phyloP scores from a whole-genome alignment of 2,113 vertebrate species.

The Syrmaticus mikado region DNA sequence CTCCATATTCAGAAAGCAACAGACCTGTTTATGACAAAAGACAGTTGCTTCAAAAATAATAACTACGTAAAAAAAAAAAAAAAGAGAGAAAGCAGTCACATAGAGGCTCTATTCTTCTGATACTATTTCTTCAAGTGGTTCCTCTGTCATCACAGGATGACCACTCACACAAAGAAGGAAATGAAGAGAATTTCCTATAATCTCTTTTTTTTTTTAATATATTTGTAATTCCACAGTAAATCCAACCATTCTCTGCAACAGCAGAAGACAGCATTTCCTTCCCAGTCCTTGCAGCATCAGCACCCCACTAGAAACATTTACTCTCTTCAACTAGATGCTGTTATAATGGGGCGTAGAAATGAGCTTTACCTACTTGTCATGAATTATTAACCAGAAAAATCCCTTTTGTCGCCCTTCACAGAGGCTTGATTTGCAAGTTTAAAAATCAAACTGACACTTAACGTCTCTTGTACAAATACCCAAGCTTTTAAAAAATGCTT shows the following conservation, averaged over 20 bases:
- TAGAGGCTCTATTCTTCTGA: not conserved
- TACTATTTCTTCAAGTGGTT: not conserved
- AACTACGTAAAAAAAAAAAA: not conserved
- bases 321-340: constrained; percentile 48
- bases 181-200: not conserved
- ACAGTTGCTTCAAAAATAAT: not conserved
- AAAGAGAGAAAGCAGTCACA: not conserved
- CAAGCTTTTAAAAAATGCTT: constrained; percentile 70
- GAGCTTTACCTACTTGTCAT: constrained; percentile 62
- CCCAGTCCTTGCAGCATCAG: not conserved
- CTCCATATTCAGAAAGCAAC: not conserved
- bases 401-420: constrained; percentile 51
- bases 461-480: constrained; percentile 60
- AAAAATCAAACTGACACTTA: constrained; percentile 76
- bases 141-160: not conserved
- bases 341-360: constrained; percentile 40
- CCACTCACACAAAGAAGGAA: not conserved
- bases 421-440: constrained; percentile 75
- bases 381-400: constrained; percentile 76
- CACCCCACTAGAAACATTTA: not conserved
- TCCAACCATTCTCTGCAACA: not conserved
- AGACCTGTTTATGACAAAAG: not conserved
- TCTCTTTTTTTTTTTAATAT: not conserved
- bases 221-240: not conserved
- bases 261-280: constrained; percentile 18